Base-by-base conservation (phyloP, 1,140 invertebrate species). In the Procambarus virginalis region DNA sequence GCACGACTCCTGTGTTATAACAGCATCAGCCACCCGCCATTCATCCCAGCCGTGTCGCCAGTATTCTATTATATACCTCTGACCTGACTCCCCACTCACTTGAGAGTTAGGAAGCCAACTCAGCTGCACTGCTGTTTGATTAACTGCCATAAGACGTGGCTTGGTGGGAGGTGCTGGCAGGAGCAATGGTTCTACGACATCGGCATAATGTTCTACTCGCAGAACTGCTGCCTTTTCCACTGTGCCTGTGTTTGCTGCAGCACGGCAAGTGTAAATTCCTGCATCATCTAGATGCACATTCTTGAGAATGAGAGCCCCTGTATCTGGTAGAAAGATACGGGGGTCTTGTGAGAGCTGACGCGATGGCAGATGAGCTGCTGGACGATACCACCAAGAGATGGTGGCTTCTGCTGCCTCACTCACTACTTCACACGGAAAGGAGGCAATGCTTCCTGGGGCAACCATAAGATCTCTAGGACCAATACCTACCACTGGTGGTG, bases 301-400 rank as follows among this genome's bases (percentile, higher is more conserved):
- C 68, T 88, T 88, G 78, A 88, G 79, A 51, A 81, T 88, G n/a
- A 88, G 86, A n/a, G 86, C 86, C 12, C 86, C 86, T 55, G 81
- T 88, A 20, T 88, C 78, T 9, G 78, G 86, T 3, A 88, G 78
- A 34, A 78, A 81, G 49, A 81, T 14, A 48, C 78, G 48, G 12
- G n/a, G 45, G 51, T 73, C 58, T 46, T 88, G 76, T 14, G 83
- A 73, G 17, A 92, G 48, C 46, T 84, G 79, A 55, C 89, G 88
- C 17, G 89, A 45, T 46, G 89, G 85, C 3, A 92, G 89, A 76
- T 92, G 91, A 45, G 85, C 84, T 14, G 91, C 91, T 14, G 86
- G 73, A 10, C 81, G 85, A 60, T 87, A 92, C 84, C 73, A 88
- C 91, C 91, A 90, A 49, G 84, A 64, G 22, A 92, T 79, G 2